These are phyloP conservation scores for Argyrosomus japonicus DNA, from an alignment of 2,113 vertebrate genomes.

Conservation along the genomic window DNA sequence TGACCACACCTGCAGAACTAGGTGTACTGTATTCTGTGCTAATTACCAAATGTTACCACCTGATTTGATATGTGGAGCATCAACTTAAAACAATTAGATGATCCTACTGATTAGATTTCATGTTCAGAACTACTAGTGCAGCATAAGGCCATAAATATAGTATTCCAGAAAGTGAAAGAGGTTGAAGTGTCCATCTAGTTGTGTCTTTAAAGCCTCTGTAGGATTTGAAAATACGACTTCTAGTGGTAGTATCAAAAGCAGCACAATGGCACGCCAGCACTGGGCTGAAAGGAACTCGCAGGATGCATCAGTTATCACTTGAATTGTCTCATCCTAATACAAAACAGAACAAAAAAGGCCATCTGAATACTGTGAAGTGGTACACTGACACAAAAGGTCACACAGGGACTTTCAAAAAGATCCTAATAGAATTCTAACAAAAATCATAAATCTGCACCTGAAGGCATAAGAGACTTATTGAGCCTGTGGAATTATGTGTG, in stretches of 20 bases:
- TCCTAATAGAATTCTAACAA: neutral
- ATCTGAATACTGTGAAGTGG: too few species aligned
- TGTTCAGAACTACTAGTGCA: neutral
- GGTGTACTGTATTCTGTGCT: neutral
- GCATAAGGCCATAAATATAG: neutral
- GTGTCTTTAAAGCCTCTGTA: neutral
- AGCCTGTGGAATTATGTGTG: neutral
- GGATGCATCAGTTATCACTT: neutral
- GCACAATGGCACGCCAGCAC: too few species aligned
- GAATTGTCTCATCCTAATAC: too few species aligned
- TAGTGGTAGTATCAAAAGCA: neutral
- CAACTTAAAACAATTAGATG: too few species aligned
- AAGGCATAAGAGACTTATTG: neutral
- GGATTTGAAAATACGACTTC: neutral
- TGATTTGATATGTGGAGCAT: too few species aligned
- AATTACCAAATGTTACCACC: neutral
- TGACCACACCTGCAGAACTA: too few species aligned
- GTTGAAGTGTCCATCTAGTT: neutral
- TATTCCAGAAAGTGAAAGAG: neutral
- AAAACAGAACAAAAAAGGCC: too few species aligned
- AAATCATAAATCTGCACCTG: conserved; percentile 5
- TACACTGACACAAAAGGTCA: too few species aligned
- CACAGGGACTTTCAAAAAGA: too few species aligned
- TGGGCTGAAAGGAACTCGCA: neutral
- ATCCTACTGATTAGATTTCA: too few species aligned